Base-by-base conservation (phyloP, 2,888 invertebrate genomes). In the Hanleya hanleyi region DNA sequence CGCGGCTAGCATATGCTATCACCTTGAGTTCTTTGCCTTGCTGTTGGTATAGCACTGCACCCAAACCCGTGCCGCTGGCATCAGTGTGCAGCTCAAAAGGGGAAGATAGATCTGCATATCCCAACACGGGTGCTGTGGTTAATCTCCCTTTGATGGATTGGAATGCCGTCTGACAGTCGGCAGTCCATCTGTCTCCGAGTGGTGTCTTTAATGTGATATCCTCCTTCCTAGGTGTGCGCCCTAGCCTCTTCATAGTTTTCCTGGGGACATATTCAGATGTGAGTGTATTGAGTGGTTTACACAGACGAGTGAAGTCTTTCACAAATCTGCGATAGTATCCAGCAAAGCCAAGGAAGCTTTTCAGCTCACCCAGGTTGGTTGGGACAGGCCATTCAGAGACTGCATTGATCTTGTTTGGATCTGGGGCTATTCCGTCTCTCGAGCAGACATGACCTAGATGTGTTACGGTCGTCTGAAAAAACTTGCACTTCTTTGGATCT, bases 31-130 rank as follows among this genome's bases (percentile, higher is more conserved):
- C 57, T 9, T 9, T 15, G 12, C 26, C 57, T 26, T 57, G 57
- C 26, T 29, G 29, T 29, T 57, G 57, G 22, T 57, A 57, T 12
- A 26, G 26, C 9, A 57, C 57, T 41, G 47, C 47, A 15, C 47
- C 47, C 47, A n/a, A n/a, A 41, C 47, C 47, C 12, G 47, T 15
- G 12, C 57, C n/a, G 22, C 57, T 26, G 9, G 22, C n/a, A 57
- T 57, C 57, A 57, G 57, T 57, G 57, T 57, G 57, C 57, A 57
- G 57, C 26, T 57, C 57, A 57, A 57, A 57, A 15, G 57, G n/a
- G 12, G 12, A 22, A 22, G 57, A 57, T 9, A 57, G 29, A 29
- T 57, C 26, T 9, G 57, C 57, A 57, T 57, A 57, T 15, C 57
- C 29, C 26, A 57, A 57, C 57, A 57, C 57, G 9, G 57, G n/a